phyloP scores from a whole-genome alignment of 2,888 invertebrate genomes.

The Ophioninae sp. region DNA sequence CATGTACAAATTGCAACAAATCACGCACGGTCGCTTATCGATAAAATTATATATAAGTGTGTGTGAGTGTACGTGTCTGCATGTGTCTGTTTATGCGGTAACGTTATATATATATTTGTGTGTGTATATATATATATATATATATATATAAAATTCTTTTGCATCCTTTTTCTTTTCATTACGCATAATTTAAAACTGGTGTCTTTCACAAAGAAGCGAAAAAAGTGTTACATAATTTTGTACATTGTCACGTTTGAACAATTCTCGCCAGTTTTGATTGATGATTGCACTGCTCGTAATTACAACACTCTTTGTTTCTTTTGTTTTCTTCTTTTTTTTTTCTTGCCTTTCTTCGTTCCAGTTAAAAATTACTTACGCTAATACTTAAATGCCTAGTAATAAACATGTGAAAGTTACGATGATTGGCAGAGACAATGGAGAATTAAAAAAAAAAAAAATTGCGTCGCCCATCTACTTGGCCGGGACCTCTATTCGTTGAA shows the following conservation, averaged over 20 bases:
- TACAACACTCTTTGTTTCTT: conserved; percentile 65
- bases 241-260: conserved; percentile 74
- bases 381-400: conserved; percentile 62
- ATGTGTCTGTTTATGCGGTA: conserved; percentile 68
- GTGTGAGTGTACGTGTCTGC: too few relatives aligned
- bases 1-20: conserved; percentile 75
- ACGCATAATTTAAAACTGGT: conserved; percentile 74
- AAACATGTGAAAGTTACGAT: conserved; percentile 75
- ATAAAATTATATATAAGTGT: conserved; percentile 69
- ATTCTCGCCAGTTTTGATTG: conserved; percentile 70
- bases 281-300: conserved; percentile 80
- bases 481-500: neutral
- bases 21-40: conserved; percentile 75
- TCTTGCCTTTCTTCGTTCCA: neutral
- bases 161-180: conserved; percentile 43
- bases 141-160: conserved; percentile 53
- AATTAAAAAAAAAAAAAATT: conserved; percentile 48
- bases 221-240: conserved; percentile 72
- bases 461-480: conserved; percentile 5
- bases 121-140: too few relatives aligned
- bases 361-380: conserved; percentile 63
- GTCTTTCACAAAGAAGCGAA: conserved; percentile 74
- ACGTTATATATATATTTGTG: conserved; percentile 75
- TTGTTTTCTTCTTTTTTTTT: neutral
- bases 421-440: conserved; percentile 60